phyloP scores from a whole-genome alignment of 2,113 vertebrate species.

The Psittacara wagleri region DNA sequence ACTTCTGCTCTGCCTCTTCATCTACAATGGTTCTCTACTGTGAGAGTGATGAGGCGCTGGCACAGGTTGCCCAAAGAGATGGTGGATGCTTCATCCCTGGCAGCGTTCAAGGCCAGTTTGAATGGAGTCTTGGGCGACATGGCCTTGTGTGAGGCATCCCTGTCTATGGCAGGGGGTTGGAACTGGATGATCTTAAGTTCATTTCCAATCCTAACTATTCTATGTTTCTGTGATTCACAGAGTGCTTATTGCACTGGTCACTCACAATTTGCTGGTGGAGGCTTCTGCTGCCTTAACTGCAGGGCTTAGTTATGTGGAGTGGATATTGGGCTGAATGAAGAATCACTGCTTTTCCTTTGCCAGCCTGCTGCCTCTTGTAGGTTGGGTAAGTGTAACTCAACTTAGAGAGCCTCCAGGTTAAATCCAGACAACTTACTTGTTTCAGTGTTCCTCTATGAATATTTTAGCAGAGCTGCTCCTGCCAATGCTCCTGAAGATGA shows the following conservation, averaged over 20 bases:
- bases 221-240: not conserved
- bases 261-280: not conserved
- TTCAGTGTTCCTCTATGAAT: not conserved
- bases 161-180: too few species aligned
- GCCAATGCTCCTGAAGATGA: not conserved
- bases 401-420: not conserved
- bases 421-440: not conserved
- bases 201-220: too few species aligned
- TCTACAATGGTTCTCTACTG: not conserved
- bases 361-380: not conserved
- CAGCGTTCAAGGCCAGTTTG: too few species aligned
- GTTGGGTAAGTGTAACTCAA: not conserved
- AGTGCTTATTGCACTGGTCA: too few species aligned
- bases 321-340: not conserved
- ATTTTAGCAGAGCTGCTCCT: not conserved
- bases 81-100: too few species aligned
- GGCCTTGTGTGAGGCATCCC: too few species aligned
- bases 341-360: not conserved
- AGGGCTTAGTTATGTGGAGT: accelerated
- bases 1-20: not conserved
- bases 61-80: too few species aligned
- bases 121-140: too few species aligned
- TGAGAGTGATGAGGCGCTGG: too few species aligned
- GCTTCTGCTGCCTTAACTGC: not conserved
- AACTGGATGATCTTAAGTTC: too few species aligned